Evolutionary conservation across 35 echinoderm and acorn worm genomes (phyloP).

Genomic region (Chiridota heheva): DNA sequence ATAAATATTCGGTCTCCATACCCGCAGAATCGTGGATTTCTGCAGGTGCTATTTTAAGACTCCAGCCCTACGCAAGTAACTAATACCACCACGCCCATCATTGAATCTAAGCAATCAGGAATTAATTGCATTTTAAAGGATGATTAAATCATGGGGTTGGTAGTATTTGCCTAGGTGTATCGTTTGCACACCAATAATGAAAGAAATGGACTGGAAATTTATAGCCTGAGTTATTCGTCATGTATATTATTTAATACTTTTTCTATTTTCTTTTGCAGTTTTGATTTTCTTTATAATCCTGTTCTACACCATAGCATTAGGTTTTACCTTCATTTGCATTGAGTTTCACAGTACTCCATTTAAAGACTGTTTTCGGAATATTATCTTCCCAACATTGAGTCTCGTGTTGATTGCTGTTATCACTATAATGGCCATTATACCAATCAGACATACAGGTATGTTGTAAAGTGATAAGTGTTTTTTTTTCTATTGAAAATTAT

Average conservation of each 20-base stretch:
- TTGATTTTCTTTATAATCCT: conserved; percentile 58
- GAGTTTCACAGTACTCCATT: conserved; percentile 49
- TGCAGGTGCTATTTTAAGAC: no score
- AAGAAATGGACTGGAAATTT: no score
- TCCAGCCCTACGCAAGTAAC: no score
- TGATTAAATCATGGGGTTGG: no score
- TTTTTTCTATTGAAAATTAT: no score
- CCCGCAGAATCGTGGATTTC: no score
- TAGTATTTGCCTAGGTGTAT: no score
- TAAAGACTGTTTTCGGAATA: conserved; percentile 54
- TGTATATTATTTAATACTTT: background rate
- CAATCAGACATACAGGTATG: conserved; percentile 57
- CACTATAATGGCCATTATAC: conserved; percentile 44
- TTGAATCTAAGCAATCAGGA: no score
- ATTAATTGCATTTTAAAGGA: no score
- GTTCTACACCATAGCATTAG: conserved; percentile 44
- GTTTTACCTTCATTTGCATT: conserved; percentile 37
- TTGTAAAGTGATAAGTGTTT: background rate
- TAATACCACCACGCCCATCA: no score
- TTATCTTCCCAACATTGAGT: conserved; percentile 52
- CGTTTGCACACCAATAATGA: no score
- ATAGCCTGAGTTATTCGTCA: background rate
- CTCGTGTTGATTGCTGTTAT: conserved; percentile 52
- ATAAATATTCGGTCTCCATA: no score
- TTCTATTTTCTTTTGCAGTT: conserved; percentile 34